Base-by-base conservation (phyloP, 2,888 invertebrate genomes). In the Mylabris sibirica region DNA sequence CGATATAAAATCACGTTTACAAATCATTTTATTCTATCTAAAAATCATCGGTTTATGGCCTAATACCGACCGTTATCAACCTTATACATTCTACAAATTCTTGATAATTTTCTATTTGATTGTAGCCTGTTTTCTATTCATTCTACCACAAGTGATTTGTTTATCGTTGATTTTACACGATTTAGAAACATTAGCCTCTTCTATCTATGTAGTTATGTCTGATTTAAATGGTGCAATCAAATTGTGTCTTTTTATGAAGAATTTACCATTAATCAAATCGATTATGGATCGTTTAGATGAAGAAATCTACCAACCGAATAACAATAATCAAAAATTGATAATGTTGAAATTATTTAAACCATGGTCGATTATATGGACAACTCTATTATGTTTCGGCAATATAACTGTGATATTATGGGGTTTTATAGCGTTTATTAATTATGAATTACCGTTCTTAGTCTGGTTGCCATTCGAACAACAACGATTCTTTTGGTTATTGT, bases 281-380 rank as follows among this genome's bases (percentile, higher is more conserved):
- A 35, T 67, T 9, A 49, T 72, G 41, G 11, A n/a, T 5, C 41
- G 22, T 11, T 57, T 75, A 5, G 66, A 70, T 41, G 57, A 64
- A 8, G 57, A 68, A 1, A 26, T 60, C n/a, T 76, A 74, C 61
- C 73, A 73, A 65, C 72, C 74, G 3, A 68, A 44, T n/a, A 72
- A 72, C 49, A 9, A 44, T 1, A 22, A 66, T 59, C 70, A 75
- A 35, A 3, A 70, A 12, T 1, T n/a, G 12, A 60, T 71, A 26
- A 59, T 68, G 2, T 49, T 38, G 11, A 22, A 65, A 17, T 38
- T 44, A 14, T 65, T 74, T 22, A 41, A 61, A 17, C 22, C 3
- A 41, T 75, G 69, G 24, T 57, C 64, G 5, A 70, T 44, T 22
- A 22, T 65, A 2, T 71, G 53, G 57, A 68, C 0, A 9, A 44